Percentiles rank a stretch among this genome's conserved stretches.
Evolutionary conservation across 2,888 invertebrate species (phyloP).

Genomic region (Pyrochroa serraticornis): DNA sequence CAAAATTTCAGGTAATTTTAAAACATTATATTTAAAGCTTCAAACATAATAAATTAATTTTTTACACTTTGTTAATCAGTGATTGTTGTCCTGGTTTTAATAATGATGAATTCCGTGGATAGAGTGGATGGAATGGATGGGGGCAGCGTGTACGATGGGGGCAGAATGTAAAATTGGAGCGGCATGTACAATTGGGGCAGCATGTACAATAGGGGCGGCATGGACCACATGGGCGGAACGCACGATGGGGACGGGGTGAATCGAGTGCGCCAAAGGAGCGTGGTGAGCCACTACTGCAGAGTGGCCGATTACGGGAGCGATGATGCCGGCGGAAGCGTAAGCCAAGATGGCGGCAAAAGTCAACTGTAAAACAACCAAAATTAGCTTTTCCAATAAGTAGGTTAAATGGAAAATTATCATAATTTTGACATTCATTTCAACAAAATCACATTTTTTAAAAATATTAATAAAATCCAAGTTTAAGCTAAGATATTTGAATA

Average conservation of each 20-base stretch:
- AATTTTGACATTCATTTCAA: no score
- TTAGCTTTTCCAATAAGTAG: neutral
- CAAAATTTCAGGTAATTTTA: no score
- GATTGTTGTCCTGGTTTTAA: no score
- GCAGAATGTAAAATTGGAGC: constrained; percentile 44
- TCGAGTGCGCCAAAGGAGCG: constrained; percentile 30
- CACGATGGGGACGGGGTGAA: constrained; percentile 49
- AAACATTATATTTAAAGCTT: no score
- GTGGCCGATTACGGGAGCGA: constrained; percentile 24
- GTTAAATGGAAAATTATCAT: neutral
- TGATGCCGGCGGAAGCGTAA: constrained; percentile 53
- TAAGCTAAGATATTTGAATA: no score
- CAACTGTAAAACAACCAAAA: constrained; percentile 53
- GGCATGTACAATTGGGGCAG: neutral
- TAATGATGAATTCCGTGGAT: neutral
- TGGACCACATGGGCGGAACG: constrained; percentile 45
- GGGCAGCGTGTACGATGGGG: constrained; percentile 24
- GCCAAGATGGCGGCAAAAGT: constrained; percentile 62
- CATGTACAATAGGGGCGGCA: constrained; percentile 37
- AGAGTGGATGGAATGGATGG: constrained; percentile 10
- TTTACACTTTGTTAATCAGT: no score
- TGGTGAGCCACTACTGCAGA: constrained; percentile 16
- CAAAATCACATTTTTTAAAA: no score
- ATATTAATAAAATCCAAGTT: no score
- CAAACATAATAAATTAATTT: no score